Base-by-base conservation (phyloP, 2,113 vertebrate species). In the Pomatostomus ruficeps region DNA sequence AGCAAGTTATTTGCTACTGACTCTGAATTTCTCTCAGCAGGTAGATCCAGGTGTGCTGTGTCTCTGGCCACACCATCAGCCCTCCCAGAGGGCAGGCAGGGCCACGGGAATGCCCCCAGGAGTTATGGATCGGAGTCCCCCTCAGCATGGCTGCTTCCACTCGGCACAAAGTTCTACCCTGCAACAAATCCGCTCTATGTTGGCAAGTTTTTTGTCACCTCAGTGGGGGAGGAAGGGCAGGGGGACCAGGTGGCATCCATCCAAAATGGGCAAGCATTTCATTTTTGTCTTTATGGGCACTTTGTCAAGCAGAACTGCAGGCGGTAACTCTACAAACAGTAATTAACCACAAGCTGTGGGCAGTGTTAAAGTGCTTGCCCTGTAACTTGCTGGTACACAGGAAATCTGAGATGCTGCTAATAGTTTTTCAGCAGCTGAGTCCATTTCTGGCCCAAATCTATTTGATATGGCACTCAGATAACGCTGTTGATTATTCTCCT, bases 321-420 rank as follows among this genome's bases (percentile, higher is more conserved):
- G 85, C n/a, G 58, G 95, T 88, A 93, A 96, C 92, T 94, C 92
- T 83, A 91, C 96, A 98, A 98, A 97, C 96, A 98, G 94, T 93
- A 97, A 98, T 98, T 97, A 98, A 97, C 96, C 91, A 77, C 97
- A 96, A 88, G 88, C 98, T 98, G 97, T 71, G 94, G 97, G 96
- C 95, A 91, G 79, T 77, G 95, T 79, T 98, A 80, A 97, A 97
- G 97, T 94, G 84, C 76, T 95, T 74, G 90, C 96, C 46, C 36
- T 11, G 25, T 52, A 91, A 92, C 71, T 71, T 83, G 87, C 76
- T 59, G 96, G 95, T 90, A 94, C 95, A 35, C 77, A 59, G 93
- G 95, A 97, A 97, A 98, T 84, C 84, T 61, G 95, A 97, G 95
- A 89, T 85, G 79, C 89, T 93, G 93, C 91, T 97, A 92, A 95